Conservation (phyloP, 2,113 vertebrate species). For the Psephotus haematonotus region DNA sequence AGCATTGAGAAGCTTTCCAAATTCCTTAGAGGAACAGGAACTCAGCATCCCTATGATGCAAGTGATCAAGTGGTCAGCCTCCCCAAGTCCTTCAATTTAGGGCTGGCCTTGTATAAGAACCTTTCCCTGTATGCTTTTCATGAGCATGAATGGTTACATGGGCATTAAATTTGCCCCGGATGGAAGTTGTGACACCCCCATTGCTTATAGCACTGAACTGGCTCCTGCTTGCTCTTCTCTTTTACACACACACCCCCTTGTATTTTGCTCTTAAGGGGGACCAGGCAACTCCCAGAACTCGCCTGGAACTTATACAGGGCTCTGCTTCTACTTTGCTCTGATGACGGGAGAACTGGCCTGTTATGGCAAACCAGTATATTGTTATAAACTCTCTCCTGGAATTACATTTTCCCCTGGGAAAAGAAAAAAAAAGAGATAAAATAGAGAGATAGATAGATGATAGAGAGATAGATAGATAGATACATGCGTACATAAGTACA, state of each 20-base stretch:
- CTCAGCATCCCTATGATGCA: background rate
- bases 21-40: background rate
- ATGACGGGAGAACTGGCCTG: accelerated
- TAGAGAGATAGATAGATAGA: too few species aligned
- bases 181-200: background rate
- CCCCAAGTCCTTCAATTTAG: background rate
- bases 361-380: accelerated
- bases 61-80: accelerated
- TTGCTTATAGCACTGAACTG: accelerated
- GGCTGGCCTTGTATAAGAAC: background rate
- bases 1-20: background rate
- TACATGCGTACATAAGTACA: background rate
- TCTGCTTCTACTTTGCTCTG: background rate
- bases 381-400: background rate
- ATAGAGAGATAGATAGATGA: too few species aligned
- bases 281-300: accelerated
- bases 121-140: background rate
- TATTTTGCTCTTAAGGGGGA: accelerated
- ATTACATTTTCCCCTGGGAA: accelerated
- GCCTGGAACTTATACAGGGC: background rate
- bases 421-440: background rate
- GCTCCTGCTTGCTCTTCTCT: background rate
- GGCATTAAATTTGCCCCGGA: background rate
- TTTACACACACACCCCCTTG: background rate
- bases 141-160: accelerated